A percentile compares a stretch with the other conserved stretches of the same genome.
Conservation (phyloP, 2,113 vertebrate species). For the human region DNA sequence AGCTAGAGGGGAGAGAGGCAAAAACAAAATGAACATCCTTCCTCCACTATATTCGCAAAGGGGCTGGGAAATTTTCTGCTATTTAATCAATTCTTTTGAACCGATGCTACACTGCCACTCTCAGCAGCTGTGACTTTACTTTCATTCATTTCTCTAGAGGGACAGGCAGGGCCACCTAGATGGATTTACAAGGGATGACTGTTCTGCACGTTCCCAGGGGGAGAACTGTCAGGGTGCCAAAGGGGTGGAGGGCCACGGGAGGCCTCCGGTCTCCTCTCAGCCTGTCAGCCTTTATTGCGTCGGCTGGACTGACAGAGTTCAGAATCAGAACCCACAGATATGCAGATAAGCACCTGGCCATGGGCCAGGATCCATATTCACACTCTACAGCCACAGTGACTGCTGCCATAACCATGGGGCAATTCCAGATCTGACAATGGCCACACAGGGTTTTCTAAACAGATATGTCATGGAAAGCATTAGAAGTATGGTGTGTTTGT, state of each 20-base stretch:
- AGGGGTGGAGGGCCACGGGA: not conserved
- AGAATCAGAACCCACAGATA: not conserved
- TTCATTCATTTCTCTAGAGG: not conserved
- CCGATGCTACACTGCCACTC: not conserved
- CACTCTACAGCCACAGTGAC: too few species aligned
- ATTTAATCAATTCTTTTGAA: not conserved
- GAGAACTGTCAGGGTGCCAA: not conserved
- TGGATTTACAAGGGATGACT: not conserved
- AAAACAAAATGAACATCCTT: not conserved
- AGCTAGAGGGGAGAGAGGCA: too few species aligned
- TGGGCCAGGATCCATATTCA: fast-evolving
- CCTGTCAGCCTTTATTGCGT: not conserved
- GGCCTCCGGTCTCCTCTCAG: not conserved
- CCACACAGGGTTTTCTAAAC: not conserved
- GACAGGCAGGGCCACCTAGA: not conserved
- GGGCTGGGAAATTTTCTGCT: not conserved
- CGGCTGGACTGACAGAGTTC: not conserved
- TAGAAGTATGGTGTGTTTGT: fast-evolving
- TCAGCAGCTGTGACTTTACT: not conserved
- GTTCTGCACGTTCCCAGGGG: not conserved
- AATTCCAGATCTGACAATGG: not conserved
- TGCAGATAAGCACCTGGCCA: not conserved
- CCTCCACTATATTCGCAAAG: not conserved
- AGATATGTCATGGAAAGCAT: not conserved
- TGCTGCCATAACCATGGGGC: not conserved